Evolutionary conservation across 2,797 vertebrate species (phyloP).

Genomic region (Crypturellus tataupa): DNA sequence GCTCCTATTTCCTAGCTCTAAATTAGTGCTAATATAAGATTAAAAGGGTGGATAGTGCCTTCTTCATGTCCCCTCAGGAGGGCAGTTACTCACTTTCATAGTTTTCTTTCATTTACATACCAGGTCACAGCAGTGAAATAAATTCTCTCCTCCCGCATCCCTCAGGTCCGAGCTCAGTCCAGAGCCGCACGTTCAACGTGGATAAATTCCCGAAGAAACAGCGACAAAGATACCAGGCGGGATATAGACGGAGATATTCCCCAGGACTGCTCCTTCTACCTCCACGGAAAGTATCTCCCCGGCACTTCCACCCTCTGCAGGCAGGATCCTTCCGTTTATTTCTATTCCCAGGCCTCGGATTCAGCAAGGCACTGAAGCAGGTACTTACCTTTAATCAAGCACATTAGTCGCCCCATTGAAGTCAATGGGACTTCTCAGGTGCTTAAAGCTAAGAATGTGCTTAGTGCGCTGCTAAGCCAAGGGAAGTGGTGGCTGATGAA

Average conservation of each 20-base stretch:
- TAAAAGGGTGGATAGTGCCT: background rate
- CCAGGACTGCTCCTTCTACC: background rate
- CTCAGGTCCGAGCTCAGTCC: background rate
- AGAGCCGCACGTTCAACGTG: background rate
- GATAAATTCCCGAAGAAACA: background rate
- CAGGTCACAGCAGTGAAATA: background rate
- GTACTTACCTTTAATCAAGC: slow-evolving; percentile 70
- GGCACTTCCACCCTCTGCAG: background rate
- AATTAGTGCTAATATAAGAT: background rate
- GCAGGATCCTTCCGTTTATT: slow-evolving; percentile 24
- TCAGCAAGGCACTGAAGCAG: slow-evolving; percentile 42
- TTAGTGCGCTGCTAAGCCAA: slow-evolving; percentile 8
- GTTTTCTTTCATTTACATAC: background rate
- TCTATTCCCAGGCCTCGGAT: slow-evolving; percentile 25
- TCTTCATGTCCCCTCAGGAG: background rate
- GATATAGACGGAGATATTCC: background rate
- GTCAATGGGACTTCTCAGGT: slow-evolving; percentile 61
- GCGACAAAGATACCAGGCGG: accelerated
- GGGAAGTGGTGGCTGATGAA: slow-evolving; percentile 50
- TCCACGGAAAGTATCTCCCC: background rate
- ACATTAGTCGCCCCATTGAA: slow-evolving; percentile 66
- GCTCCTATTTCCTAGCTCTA: background rate
- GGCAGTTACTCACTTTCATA: background rate
- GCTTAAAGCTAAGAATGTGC: slow-evolving; percentile 32
- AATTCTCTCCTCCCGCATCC: background rate